These are phyloP conservation scores for Ctenodactylus gundi DNA, from an alignment of 2,113 vertebrate species.

Conservation along the genomic window DNA sequence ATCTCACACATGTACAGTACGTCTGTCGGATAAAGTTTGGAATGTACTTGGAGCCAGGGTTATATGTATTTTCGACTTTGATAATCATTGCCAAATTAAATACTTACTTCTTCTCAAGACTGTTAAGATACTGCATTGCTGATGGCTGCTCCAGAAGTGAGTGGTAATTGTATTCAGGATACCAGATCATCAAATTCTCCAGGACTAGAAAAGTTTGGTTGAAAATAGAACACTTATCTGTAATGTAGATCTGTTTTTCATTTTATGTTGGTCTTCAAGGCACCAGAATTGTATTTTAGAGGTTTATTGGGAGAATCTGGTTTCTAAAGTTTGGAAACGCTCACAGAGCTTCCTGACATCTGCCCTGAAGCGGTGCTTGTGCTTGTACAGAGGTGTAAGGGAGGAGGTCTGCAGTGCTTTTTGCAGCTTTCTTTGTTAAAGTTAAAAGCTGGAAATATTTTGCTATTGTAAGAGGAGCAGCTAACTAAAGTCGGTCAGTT, in stretches of 20 bases:
- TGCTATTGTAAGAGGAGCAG: neutral
- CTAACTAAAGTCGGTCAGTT: neutral
- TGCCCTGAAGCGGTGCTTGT: neutral
- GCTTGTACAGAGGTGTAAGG: neutral
- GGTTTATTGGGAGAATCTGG: neutral
- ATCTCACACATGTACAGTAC: neutral
- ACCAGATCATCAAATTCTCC: neutral
- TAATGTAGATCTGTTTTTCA: neutral
- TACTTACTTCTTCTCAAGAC: neutral
- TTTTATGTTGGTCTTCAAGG: neutral
- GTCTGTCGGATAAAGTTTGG: neutral
- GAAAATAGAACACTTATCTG: neutral
- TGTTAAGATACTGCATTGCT: neutral
- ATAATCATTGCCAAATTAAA: neutral
- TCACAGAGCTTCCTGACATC: neutral
- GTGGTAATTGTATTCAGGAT: neutral
- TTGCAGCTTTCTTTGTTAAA: neutral
- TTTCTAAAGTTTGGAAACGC: neutral
- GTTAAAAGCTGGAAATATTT: neutral
- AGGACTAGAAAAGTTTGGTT: neutral
- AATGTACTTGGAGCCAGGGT: neutral
- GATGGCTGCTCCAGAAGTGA: neutral
- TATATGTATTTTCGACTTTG: constrained; percentile 3
- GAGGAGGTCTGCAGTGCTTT: neutral
- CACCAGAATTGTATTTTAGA: neutral